Conservation (phyloP, 2,113 vertebrate genomes). For the Pelecanus crispus region DNA sequence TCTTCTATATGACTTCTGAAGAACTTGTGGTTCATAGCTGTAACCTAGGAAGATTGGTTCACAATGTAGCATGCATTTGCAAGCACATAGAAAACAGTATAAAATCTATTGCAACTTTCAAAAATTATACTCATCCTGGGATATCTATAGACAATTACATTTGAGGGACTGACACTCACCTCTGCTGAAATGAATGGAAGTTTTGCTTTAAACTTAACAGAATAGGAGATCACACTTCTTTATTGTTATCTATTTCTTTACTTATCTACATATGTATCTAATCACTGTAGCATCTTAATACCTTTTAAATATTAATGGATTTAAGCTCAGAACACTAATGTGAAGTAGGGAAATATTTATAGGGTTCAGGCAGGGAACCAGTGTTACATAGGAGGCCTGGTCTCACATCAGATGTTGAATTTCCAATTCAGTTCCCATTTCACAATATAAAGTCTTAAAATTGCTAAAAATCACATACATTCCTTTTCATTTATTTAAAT, state of each 20-base stretch:
- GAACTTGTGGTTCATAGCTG: slow-evolving; percentile 80
- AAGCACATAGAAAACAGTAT: neutral
- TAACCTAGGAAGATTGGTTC: slow-evolving; percentile 67
- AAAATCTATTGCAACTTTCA: neutral
- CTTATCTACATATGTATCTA: neutral
- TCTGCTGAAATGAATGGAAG: neutral
- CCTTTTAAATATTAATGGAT: neutral
- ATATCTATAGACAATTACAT: neutral
- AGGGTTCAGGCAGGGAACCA: neutral
- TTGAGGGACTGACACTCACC: neutral
- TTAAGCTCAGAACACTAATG: neutral
- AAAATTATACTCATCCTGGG: neutral
- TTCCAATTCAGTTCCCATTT: neutral
- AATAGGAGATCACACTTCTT: neutral
- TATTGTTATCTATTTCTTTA: neutral
- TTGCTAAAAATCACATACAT: neutral
- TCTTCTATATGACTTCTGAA: slow-evolving; percentile 83
- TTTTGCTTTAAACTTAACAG: neutral
- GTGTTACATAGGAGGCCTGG: neutral
- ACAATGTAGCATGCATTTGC: neutral
- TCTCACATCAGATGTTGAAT: neutral
- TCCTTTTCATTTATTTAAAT: neutral
- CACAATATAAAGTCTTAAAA: neutral
- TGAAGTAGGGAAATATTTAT: neutral
- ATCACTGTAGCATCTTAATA: neutral